Evolutionary conservation across 2,113 vertebrate genomes (phyloP).

Genomic region (Pantherophis guttatus): DNA sequence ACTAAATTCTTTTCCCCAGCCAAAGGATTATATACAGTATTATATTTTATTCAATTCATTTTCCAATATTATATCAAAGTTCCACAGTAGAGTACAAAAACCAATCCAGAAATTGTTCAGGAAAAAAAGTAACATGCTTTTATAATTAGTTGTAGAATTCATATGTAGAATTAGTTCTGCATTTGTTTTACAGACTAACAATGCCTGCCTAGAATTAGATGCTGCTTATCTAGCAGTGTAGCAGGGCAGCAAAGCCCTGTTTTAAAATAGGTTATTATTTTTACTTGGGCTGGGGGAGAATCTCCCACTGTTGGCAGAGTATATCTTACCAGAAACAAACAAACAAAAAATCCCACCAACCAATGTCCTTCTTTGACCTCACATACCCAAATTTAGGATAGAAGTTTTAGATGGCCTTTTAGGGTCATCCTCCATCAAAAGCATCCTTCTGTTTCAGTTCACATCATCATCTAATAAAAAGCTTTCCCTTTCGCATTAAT

Average conservation of each 20-base stretch:
- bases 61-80: background rate
- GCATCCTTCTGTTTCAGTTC: background rate
- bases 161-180: background rate
- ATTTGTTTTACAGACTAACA: background rate
- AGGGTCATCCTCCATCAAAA: background rate
- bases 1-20: background rate
- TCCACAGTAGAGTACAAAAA: background rate
- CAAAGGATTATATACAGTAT: background rate
- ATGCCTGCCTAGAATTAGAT: background rate
- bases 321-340: background rate
- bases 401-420: background rate
- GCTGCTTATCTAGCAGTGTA: background rate
- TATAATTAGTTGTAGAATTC: too few relatives aligned
- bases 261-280: background rate
- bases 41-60: background rate
- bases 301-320: background rate
- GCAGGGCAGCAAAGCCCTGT: background rate
- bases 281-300: background rate
- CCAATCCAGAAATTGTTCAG: background rate
- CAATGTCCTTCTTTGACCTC: background rate
- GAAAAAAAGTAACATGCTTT: background rate
- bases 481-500: background rate
- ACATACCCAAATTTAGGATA: background rate
- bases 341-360: background rate
- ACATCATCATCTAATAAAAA: background rate